phyloP scores from a whole-genome alignment of 2,797 vertebrate species.

The Paramormyrops hopkinsi region DNA sequence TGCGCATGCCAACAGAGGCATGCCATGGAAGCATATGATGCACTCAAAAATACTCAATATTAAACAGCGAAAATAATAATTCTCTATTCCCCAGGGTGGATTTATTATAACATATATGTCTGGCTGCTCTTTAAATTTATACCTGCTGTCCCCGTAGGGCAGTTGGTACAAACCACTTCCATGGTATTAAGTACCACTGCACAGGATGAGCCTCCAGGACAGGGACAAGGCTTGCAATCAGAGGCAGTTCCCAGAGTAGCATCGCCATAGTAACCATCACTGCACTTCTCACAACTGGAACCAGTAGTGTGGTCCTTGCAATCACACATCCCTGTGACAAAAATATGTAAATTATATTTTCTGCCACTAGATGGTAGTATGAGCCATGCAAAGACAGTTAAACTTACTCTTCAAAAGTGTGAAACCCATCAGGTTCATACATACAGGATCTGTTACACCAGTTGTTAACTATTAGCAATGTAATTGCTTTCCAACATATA shows the following conservation, averaged over 20 bases:
- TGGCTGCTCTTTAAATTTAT: neutral
- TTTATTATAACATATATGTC: neutral
- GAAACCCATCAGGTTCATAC: neutral
- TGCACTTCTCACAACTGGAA: conserved; percentile 82
- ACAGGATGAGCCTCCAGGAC: conserved; percentile 77
- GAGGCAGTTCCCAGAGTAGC: conserved; percentile 62
- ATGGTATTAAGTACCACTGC: conserved; percentile 76
- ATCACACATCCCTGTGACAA: conserved; percentile 69
- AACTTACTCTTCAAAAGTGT: neutral
- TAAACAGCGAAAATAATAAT: neutral
- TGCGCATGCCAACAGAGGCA: neutral
- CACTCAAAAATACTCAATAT: neutral
- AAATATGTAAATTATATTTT: neutral
- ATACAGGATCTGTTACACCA: neutral
- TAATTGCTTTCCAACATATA: neutral
- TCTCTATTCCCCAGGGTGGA: neutral
- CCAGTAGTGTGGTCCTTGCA: conserved; percentile 84
- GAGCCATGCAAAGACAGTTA: neutral
- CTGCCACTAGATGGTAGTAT: conserved; percentile 32
- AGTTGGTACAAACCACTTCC: conserved; percentile 94
- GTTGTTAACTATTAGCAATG: neutral
- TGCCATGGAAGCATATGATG: neutral
- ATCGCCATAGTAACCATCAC: conserved; percentile 85
- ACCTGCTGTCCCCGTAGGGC: conserved; percentile 87
- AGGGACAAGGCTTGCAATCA: conserved; percentile 83